phyloP scores from a whole-genome alignment of 2,113 vertebrate species.

The Rhineura floridana region DNA sequence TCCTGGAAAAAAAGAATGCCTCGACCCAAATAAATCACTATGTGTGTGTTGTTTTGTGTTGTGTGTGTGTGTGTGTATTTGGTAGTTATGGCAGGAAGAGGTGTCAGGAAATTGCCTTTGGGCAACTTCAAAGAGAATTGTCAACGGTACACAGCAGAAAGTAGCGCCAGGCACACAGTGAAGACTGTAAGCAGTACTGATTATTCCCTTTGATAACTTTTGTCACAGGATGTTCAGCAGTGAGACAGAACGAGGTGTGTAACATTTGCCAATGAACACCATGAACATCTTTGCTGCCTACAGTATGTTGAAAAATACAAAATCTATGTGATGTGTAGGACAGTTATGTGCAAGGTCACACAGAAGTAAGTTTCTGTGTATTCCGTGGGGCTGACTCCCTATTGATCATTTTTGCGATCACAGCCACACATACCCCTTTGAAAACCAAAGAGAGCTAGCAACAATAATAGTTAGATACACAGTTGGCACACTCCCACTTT shows the following conservation, averaged over 20 bases:
- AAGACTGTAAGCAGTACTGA: neutral
- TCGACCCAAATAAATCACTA: neutral
- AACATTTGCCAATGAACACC: neutral
- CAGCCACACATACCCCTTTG: no score
- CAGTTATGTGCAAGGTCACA: neutral
- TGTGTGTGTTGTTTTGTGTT: neutral
- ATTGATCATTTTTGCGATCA: no score
- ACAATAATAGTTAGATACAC: no score
- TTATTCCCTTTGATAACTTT: neutral
- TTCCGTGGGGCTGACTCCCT: neutral
- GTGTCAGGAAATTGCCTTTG: no score
- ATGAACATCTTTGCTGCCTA: neutral
- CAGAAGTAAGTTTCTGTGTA: neutral
- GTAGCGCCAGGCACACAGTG: neutral
- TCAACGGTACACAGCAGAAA: neutral
- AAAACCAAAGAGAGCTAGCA: no score
- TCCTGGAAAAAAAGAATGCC: no score
- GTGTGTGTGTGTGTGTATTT: neutral
- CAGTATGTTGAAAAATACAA: neutral
- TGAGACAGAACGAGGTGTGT: neutral
- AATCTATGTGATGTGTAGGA: neutral
- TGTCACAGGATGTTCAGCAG: neutral
- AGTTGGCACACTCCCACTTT: no score
- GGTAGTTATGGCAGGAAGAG: neutral
- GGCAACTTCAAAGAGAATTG: no score